phyloP scores from a whole-genome alignment of 2,113 vertebrate species.

The Lagopus leucura region DNA sequence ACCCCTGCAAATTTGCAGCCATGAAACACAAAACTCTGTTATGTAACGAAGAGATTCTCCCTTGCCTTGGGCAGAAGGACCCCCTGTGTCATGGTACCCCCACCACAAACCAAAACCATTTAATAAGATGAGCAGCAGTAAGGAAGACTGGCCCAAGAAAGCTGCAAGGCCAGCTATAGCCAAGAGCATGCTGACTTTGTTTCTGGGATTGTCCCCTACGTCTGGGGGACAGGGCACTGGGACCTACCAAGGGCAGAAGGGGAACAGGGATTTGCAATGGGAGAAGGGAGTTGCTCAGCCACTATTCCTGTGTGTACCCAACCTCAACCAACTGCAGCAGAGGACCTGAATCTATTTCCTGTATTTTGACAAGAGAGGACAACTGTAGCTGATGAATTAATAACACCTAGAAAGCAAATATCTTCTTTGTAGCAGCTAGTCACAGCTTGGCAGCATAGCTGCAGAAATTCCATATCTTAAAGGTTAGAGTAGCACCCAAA shows the following conservation, averaged over 20 bases:
- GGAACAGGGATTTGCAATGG: neutral
- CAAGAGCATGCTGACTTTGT: neutral
- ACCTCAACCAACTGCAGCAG: neutral
- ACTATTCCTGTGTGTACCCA: neutral
- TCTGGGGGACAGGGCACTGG: neutral
- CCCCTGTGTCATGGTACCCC: neutral
- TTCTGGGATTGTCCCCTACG: neutral
- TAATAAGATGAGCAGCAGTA: neutral
- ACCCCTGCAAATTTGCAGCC: neutral
- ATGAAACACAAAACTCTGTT: neutral
- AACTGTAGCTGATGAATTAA: neutral
- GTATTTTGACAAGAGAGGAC: neutral
- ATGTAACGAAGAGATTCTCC: neutral
- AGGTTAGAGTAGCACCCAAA: neutral
- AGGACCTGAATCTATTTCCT: neutral
- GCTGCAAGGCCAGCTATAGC: neutral
- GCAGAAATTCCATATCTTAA: neutral
- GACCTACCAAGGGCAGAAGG: neutral
- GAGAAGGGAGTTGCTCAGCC: neutral
- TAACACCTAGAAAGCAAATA: neutral
- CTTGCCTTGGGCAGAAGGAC: neutral
- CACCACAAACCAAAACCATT: neutral
- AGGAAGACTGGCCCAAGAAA: neutral
- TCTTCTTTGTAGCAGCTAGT: accelerated
- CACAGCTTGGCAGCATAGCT: neutral